Base-by-base conservation (phyloP, 2,113 vertebrate genomes). In the Numida meleagris region DNA sequence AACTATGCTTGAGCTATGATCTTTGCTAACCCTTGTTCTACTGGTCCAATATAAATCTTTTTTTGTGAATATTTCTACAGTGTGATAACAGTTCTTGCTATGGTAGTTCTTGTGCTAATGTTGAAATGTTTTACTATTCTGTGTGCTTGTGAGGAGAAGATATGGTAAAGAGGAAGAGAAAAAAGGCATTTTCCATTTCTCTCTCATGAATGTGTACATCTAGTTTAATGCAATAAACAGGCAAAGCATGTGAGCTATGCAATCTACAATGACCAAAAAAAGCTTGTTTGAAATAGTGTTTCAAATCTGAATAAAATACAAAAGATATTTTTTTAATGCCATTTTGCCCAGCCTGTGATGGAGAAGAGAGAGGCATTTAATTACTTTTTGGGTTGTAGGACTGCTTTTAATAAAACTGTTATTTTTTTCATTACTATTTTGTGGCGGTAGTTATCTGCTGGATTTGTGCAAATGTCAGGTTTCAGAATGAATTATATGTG, bases 331-430 rank as follows among this genome's bases (percentile, higher is more conserved):
- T 50, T 42, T 50, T 25, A 36, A 0, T 16, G 19, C 67, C 71
- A 79, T 38, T 72, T 72, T 38, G 33, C 48, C 23, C 0, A 63
- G 55, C 62, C 46, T 86, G 11, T 90, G 50, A 87, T 71, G 20
- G 38, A 71, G 67, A 50, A 48, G 34, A 76, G 48, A 74, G 34
- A 84, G 25, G 33, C 16, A 59, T 59, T 34, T 88, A 93, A 88
- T 95, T 76, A 36, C 51, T 42, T 91, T 77, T 81, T 95, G 65
- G 74, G 91, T 80, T 83, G 50, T 86, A 81, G 79, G n/a, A 65
- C 23, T 83, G 38, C 55, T 83, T 86, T 88, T 45, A 48, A 42
- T 74, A 78, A 46, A 76, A 61, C 8, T 50, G 29, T 1, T 0
- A 12, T n/a, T 66, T 38, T 50, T 91, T 78, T 45, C 42, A 9